Base-by-base conservation (phyloP, 2,888 invertebrate genomes). In the Thecocarcelia acutangulata region DNA sequence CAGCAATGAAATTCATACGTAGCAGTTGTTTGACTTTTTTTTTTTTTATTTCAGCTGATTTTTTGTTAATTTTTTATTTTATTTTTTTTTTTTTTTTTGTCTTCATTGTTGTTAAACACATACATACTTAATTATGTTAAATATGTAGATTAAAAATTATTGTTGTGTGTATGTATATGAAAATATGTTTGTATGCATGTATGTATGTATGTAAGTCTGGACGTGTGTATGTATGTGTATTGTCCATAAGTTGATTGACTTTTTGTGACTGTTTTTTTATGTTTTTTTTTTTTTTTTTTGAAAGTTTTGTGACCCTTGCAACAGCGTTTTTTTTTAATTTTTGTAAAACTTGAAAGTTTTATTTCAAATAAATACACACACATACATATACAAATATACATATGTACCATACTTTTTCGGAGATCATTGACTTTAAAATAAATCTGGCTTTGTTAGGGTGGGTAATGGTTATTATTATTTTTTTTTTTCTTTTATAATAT, bases 361-460 rank as follows among this genome's bases (percentile, higher is more conserved):
- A 61, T 17, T 56, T 15, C 72, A 24, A 48, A 54, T 21, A 9
- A 28, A 15, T 28, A 33, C 19, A 4, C 15, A 40, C n/a, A n/a
- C n/a, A n/a, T n/a, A n/a, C n/a, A n/a, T n/a, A n/a, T n/a, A n/a
- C n/a, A n/a, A n/a, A n/a, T n/a, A n/a, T n/a, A n/a, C n/a, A n/a
- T n/a, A 21, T 54, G 44, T 52, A 52, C 19, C 48, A 48, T 46
- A 52, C 54, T 24, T 66, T 69, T 76, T 44, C 59, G 77, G 69
- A 81, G 87, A 87, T 87, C 87, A 86, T 87, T 87, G 88, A 86
- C 87, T 87, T 86, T 86, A 85, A 33, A 63, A 68, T 61, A 85
- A 87, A 86, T 86, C 87, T 87, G 84, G 85, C 66, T 86, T 87
- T 88, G 87, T 88, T 88, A 86, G 87, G 88, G 88, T 88, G 86